These are phyloP conservation scores for Halcyon chelicuti DNA, from an alignment of 2,797 vertebrate genomes.

Conservation along the genomic window DNA sequence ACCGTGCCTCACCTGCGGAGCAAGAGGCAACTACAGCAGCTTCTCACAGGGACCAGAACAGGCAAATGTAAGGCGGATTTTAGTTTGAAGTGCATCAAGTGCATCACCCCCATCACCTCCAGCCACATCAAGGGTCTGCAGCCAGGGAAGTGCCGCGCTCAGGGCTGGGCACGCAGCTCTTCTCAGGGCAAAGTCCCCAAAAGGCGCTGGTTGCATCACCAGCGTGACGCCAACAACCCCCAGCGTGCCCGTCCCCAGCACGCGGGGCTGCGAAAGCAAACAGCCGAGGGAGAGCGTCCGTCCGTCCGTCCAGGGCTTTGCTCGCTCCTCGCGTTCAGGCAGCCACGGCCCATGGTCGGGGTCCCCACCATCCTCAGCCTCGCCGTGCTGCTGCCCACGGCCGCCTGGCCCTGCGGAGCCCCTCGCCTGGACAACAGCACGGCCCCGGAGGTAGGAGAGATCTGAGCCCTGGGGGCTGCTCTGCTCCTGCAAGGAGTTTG, in stretches of 20 bases:
- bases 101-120: fast-evolving
- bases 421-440: fast-evolving
- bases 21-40: fast-evolving
- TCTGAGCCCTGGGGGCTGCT: not conserved
- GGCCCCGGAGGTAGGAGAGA: not conserved
- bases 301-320: fast-evolving
- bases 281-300: fast-evolving
- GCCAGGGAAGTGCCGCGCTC: fast-evolving
- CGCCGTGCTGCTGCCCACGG: fast-evolving
- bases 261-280: not conserved
- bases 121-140: fast-evolving
- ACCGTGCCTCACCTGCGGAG: fast-evolving
- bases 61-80: not conserved
- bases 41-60: fast-evolving
- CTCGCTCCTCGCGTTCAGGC: fast-evolving
- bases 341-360: not conserved
- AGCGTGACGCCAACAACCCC: fast-evolving
- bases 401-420: not conserved
- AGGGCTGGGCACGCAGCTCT: fast-evolving
- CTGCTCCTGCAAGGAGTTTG: fast-evolving
- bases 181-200: not conserved
- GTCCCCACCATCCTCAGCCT: fast-evolving
- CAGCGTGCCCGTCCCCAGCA: not conserved
- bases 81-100: not conserved
- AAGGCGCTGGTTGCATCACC: not conserved